Percentiles rank a stretch among this genome's conserved stretches.
Evolutionary conservation across 2,113 vertebrate genomes (phyloP).

Genomic region (Datnioides undecimradiatus): DNA sequence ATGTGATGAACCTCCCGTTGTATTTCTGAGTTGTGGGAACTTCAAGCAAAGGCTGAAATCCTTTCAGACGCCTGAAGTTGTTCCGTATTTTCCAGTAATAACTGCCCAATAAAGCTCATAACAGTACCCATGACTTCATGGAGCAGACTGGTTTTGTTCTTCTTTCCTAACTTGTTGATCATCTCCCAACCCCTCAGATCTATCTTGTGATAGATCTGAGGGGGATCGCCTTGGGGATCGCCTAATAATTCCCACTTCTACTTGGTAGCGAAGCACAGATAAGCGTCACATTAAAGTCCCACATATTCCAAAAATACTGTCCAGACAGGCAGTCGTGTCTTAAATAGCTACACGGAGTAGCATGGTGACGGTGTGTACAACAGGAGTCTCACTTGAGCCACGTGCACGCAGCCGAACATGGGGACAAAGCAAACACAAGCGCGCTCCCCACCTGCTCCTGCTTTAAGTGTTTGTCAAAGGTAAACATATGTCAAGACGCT

Average conservation of each 20-base stretch:
- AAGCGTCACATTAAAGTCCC: not conserved
- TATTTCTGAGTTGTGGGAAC: too few species aligned
- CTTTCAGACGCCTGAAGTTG: too few species aligned
- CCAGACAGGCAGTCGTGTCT: not conserved
- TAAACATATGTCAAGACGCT: constrained; percentile 55
- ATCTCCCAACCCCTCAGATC: not conserved
- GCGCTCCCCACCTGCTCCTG: constrained; percentile 46
- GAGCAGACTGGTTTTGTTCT: not conserved
- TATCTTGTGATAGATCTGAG: too few species aligned
- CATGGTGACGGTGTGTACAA: not conserved
- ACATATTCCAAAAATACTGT: not conserved
- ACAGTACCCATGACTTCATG: not conserved
- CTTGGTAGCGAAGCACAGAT: too few species aligned
- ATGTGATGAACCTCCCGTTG: too few species aligned
- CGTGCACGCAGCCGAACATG: constrained; percentile 18
- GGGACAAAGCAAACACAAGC: constrained; percentile 57
- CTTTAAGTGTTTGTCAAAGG: constrained; percentile 61
- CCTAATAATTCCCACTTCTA: not conserved
- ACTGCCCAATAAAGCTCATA: not conserved
- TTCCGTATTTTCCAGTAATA: not conserved
- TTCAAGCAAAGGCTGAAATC: not conserved
- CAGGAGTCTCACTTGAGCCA: not conserved
- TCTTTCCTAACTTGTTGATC: not conserved
- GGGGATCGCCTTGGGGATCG: not conserved
- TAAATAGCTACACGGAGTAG: not conserved